Conservation (phyloP, 2,888 invertebrate genomes). For the Metalampra italica region DNA sequence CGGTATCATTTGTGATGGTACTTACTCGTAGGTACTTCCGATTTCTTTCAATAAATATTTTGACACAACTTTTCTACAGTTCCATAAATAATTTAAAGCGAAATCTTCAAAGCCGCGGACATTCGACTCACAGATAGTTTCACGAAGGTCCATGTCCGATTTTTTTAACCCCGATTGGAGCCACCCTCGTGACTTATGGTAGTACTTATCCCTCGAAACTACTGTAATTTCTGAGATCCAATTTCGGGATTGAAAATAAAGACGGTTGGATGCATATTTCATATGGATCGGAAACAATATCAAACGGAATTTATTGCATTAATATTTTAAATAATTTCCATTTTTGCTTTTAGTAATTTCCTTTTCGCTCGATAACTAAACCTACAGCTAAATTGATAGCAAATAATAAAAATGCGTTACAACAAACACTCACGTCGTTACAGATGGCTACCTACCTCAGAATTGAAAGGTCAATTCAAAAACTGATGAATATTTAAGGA, state of each 20-base stretch:
- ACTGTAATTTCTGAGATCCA: constrained; percentile 58
- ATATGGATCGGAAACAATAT: constrained; percentile 27
- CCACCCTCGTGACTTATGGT: constrained; percentile 50
- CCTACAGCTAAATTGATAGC: no score
- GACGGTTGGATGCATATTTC: constrained; percentile 26
- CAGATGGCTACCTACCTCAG: no score
- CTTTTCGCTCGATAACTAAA: no score
- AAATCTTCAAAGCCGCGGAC: constrained; percentile 26
- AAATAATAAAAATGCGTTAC: no score
- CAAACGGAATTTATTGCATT: constrained; percentile 10
- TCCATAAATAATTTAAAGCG: no score
- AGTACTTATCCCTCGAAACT: constrained; percentile 64
- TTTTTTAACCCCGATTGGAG: constrained; percentile 35
- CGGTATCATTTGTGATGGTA: no score
- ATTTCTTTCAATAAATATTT: no score
- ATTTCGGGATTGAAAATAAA: constrained; percentile 54
- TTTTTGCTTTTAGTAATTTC: neutral
- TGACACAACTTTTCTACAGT: no score
- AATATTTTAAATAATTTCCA: neutral
- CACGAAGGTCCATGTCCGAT: constrained; percentile 25
- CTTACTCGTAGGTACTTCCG: no score
- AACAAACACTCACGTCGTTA: no score
- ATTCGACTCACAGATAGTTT: constrained; percentile 32
- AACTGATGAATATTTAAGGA: no score
- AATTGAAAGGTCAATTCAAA: no score